A percentile compares a stretch with the other conserved stretches of the same genome.
Evolutionary conservation across 1,140 invertebrate species (phyloP).

Genomic region (Drosophila pseudoobscura): DNA sequence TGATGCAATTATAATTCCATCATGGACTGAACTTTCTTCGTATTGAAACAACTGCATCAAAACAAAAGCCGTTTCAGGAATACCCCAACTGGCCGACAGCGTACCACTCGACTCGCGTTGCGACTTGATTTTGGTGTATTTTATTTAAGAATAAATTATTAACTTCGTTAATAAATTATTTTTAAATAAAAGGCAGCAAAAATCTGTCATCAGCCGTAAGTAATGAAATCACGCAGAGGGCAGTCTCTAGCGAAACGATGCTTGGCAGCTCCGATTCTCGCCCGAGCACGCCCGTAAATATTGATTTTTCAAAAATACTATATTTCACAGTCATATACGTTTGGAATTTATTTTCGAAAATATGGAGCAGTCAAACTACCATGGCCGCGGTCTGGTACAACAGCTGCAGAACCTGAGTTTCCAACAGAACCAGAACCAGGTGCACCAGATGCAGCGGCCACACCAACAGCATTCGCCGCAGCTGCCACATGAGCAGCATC

Average conservation of each 20-base stretch:
- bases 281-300: slow-evolving; percentile 15
- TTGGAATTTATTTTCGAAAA: no score
- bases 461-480: no score
- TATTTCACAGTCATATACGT: slow-evolving; percentile 45
- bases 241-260: neutral
- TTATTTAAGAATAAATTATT: slow-evolving; percentile 83
- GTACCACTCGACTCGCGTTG: slow-evolving; percentile 23
- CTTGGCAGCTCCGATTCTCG: no score
- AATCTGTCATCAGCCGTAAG: slow-evolving; percentile 63
- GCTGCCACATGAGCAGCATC: neutral
- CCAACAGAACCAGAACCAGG: slow-evolving; percentile 28
- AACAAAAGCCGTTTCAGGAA: no score
- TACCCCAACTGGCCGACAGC: no score
- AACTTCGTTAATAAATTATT: slow-evolving; percentile 82
- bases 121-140: slow-evolving; percentile 82
- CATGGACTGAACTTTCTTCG: no score
- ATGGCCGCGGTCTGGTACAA: slow-evolving; percentile 32
- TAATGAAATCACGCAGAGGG: neutral
- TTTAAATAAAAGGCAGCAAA: slow-evolving; percentile 83
- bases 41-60: no score
- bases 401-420: slow-evolving; percentile 35
- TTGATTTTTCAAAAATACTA: slow-evolving; percentile 63
- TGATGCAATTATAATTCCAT: no score
- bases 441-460: no score
- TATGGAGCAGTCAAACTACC: slow-evolving; percentile 65